Base-by-base conservation (phyloP, 2,797 vertebrate species). In the Sebastolobus alascanus region DNA sequence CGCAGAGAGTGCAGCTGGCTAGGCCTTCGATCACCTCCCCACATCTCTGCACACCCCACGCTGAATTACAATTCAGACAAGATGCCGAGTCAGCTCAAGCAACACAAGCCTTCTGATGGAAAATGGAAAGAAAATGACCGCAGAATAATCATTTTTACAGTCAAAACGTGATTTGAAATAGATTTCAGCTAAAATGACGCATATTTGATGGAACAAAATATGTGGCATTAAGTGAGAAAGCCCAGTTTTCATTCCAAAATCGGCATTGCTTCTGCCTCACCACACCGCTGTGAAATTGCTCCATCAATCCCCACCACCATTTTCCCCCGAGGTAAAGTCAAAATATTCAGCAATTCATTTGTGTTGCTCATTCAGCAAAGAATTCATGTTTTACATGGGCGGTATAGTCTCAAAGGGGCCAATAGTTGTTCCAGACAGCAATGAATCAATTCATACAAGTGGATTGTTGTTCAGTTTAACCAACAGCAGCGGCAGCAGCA, bases 271-370 rank as follows among this genome's bases (percentile, higher is more conserved):
- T 80, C 55, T 27, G 66, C 65, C 35, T 84, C 78, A 46, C 59
- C 71, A 79, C 79, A 58, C 75, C 27, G 14, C 84, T 68, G 84
- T 77, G 60, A 86, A 90, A 91, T 80, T 80, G 74, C 86, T 68
- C 73, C 75, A 89, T 93, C 91, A 87, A 89, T 90, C 86, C 80
- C 77, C 8, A 18, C 55, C 2, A 68, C 79, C 46, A 40, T 13
- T 73, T 52, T 33, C 76, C 89, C 85, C n/a, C 43, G 43, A 73
- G 84, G 80, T 31, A 63, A 77, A 80, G 79, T 75, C 77, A 85
- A 86, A 93, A 91, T 89, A 83, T 89, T 90, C 88, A 83, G 85
- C 90, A 77, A 78, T 90, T 92, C 75, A 86, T 91, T 87, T 89
- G 85, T 83, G 88, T 79, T 86, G 80, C 85, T 88, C 79, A 63